A percentile compares a stretch with the other conserved stretches of the same genome.
Conservation (phyloP, 2,888 invertebrate species). For the Cloeon dipterum region DNA sequence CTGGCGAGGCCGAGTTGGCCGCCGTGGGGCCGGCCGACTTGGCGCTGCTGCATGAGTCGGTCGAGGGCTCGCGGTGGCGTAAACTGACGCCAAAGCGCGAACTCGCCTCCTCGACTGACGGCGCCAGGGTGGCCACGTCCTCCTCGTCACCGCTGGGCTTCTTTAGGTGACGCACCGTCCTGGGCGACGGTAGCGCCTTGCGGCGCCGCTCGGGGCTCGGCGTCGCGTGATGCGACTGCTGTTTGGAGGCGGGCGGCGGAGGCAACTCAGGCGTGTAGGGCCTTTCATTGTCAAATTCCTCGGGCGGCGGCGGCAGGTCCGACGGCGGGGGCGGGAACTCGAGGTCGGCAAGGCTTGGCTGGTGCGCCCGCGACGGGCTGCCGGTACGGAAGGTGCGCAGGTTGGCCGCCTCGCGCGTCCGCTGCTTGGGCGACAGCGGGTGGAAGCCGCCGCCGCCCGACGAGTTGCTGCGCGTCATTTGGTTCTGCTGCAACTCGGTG, state of each 20-base stretch:
- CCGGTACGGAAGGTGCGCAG: conserved; percentile 12
- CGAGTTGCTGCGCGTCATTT: conserved; percentile 78
- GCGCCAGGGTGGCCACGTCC: conserved; percentile 21
- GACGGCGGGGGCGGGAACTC: conserved; percentile 74
- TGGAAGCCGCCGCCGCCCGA: conserved; percentile 35
- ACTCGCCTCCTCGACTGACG: conserved; percentile 46
- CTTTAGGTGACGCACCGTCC: conserved; percentile 10
- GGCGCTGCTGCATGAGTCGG: conserved; percentile 29
- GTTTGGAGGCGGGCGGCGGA: conserved; percentile 11
- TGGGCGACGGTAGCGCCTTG: conserved; percentile 12
- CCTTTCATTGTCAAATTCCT: conserved; percentile 25
- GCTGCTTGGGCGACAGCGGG: conserved; percentile 20
- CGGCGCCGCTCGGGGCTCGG: conserved; percentile 12
- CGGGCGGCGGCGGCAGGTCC: conserved; percentile 56
- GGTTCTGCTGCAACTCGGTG: conserved; percentile 35
- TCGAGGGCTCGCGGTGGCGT: conserved; percentile 33
- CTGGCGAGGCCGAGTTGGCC: conserved; percentile 19
- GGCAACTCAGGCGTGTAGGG: conserved; percentile 12
- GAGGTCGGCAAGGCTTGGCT: conserved; percentile 55
- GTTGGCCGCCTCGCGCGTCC: conserved; percentile 5
- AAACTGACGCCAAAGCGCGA: conserved; percentile 45
- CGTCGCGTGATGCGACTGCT: conserved; percentile 9
- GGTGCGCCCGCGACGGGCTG: conserved; percentile 35
- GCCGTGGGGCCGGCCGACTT: conserved; percentile 23
- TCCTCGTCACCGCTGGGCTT: conserved; percentile 2